A percentile compares a stretch with the other conserved stretches of the same genome.
phyloP scores from a whole-genome alignment of 1,140 invertebrate genomes.

The Prorops nasuta region DNA sequence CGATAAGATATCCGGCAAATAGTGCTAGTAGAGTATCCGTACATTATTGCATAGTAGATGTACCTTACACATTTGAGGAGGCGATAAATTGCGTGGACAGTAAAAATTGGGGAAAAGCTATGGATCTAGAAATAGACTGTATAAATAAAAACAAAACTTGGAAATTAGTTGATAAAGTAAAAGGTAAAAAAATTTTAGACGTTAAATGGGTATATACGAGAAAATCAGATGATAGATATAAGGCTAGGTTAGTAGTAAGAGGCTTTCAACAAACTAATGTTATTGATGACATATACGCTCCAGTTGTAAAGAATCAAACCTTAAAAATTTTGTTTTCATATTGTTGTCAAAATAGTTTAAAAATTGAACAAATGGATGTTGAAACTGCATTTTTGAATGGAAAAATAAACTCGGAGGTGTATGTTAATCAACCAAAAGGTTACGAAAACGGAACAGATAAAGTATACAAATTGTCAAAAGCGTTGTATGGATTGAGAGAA shows the following conservation, averaged over 20 bases:
- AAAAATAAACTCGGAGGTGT: constrained; percentile 2
- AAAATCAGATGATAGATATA: not conserved
- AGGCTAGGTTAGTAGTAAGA: not conserved
- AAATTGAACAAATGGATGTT: constrained; percentile 8
- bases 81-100: constrained; percentile 2
- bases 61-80: constrained; percentile 6
- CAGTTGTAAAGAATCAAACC: not conserved
- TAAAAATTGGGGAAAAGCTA: constrained; percentile 3
- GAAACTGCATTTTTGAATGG: constrained; percentile 1
- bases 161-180: not conserved
- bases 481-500: constrained; percentile 7
- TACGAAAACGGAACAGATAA: not conserved
- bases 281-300: not conserved
- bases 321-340: not conserved
- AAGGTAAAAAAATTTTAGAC: not conserved
- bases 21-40: not conserved
- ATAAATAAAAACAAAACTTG: constrained; percentile 4
- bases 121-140: not conserved
- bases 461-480: constrained; percentile 1
- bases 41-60: constrained; percentile 2
- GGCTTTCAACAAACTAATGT: not conserved
- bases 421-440: constrained; percentile 6
- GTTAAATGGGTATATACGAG: constrained; percentile 3
- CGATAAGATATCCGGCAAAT: not conserved
- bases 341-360: not conserved